Base-by-base conservation (phyloP, 2,113 vertebrate genomes). In the Bubo scandiacus region DNA sequence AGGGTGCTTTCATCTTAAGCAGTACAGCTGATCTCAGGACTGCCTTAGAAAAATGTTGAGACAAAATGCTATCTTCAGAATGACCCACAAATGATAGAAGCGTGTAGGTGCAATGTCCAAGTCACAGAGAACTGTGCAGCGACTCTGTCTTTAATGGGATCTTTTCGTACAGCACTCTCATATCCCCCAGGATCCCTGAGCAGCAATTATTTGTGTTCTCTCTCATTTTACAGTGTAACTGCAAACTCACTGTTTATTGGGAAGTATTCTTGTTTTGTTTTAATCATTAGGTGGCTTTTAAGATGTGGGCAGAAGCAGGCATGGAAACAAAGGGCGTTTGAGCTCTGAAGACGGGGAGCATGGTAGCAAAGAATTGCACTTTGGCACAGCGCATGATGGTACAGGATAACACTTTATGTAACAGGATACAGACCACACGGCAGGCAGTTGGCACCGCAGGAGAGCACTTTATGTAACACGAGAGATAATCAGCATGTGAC, bases 401-500 rank as follows among this genome's bases (percentile, higher is more conserved):
- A 32, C 57, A 42, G 87, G 94, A 36, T 55, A 72, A 20, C 70
- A 5, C 70, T 97, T 95, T 82, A 74, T 94, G 88, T 94, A 93
- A 97, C 30, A 36, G 88, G 92, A 95, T 91, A 86, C 87, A 90
- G 91, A 77, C 81, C 36, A 21, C 93, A 90, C 0, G 75, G 61
- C 93, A 30, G 68, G 92, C 91, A 74, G 5, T 34, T 96, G 94
- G 93, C 94, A 66, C 91, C 0, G 0, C 77, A 38, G 94, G 96
- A 96, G 73, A 91, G 79, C 77, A 26, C 85, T 96, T 96, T 95
- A 94, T 94, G 94, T 95, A 94, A 96, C 81, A n/a, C 9, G 21
- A 94, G 86, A 95, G 81, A 96, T 92, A 94, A 96, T 95, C 95
- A 82, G 85, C 94, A 85, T 95, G 89, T 79, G 94, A 86, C 74